Conservation (phyloP, 2,888 invertebrate genomes). For the Troides helena region DNA sequence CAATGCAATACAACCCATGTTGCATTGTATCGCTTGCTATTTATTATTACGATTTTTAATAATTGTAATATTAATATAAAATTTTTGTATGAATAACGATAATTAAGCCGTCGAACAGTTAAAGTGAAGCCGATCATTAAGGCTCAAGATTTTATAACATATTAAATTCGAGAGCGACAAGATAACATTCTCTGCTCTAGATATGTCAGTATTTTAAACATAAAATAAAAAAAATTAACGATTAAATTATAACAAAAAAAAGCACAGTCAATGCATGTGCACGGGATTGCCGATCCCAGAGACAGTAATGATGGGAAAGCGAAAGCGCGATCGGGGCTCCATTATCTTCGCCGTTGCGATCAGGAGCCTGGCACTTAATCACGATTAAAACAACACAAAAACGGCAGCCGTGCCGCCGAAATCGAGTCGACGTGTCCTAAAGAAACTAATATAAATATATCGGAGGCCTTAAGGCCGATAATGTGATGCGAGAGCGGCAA, state of each 20-base stretch:
- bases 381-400: constrained; percentile 57
- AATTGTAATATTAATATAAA: no score
- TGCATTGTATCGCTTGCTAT: no score
- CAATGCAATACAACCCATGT: no score
- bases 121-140: constrained; percentile 17
- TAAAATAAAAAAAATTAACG: constrained; percentile 19
- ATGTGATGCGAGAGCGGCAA: constrained; percentile 38
- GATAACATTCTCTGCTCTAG: constrained; percentile 28
- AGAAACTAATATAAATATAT: constrained; percentile 28
- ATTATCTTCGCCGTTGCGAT: constrained; percentile 62
- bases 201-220: constrained; percentile 26
- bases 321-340: constrained; percentile 61
- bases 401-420: constrained; percentile 38
- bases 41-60: no score
- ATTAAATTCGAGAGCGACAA: constrained; percentile 17
- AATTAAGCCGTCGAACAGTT: constrained; percentile 22
- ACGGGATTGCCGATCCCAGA: constrained; percentile 44
- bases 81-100: not conserved
- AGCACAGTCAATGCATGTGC: constrained; percentile 19
- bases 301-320: constrained; percentile 66
- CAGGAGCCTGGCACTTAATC: constrained; percentile 64
- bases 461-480: constrained; percentile 34
- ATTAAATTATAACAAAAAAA: constrained; percentile 28
- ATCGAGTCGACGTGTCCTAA: constrained; percentile 36
- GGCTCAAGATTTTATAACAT: constrained; percentile 18